Base-by-base conservation (phyloP, 2,113 vertebrate genomes). In the Astatotilapia flaviijosephi region DNA sequence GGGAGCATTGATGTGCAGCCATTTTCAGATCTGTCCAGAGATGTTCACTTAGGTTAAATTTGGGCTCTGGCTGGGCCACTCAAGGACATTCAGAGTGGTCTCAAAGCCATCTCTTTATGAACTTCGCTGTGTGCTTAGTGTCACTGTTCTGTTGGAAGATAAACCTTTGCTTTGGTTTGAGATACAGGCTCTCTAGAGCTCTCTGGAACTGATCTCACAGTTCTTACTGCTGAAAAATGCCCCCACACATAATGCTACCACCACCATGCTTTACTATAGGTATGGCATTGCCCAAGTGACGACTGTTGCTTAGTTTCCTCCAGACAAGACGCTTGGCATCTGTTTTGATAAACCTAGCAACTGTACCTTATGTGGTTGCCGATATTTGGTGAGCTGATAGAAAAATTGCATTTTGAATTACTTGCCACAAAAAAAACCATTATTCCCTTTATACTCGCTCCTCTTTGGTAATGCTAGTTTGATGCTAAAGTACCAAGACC, bases 41-140 rank as follows among this genome's bases (percentile, higher is more conserved):
- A 37, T 2, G 33, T 65, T 65, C 60, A n/a, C 33, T 5, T 65
- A 37, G 60, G 60, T 2, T 65, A 65, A 65, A 37, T 3, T n/a
- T 65, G 60, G 33, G 10, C 33, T 65, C 19, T 65, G 60, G 60
- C 60, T 65, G 1, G 19, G 60, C 60, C 19, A 37, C 10, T 65
- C 33, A 37, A 65, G 0, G 0, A 37, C 1, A n/a, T 65, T 37
- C 6, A 37, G 33, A 37, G 6, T 37, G 60, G 0, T 65, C 60
- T 4, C 17, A 37, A 37, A 21, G 60, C 1, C 33, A 37, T 12
- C 19, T 5, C 60, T 65, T 65, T n/a, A 65, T 65, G 60, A 65
- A 65, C 60, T n/a, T 37, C 0, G 0, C 60, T n/a, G 17, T 6
- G 17, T 37, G 31, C 60, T 65, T 37, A n/a, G 31, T 65, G 10